Evolutionary conservation across 2,113 vertebrate species (phyloP), one percentile per base, ranked within the genome.

Genomic region (Conger conger): DNA sequence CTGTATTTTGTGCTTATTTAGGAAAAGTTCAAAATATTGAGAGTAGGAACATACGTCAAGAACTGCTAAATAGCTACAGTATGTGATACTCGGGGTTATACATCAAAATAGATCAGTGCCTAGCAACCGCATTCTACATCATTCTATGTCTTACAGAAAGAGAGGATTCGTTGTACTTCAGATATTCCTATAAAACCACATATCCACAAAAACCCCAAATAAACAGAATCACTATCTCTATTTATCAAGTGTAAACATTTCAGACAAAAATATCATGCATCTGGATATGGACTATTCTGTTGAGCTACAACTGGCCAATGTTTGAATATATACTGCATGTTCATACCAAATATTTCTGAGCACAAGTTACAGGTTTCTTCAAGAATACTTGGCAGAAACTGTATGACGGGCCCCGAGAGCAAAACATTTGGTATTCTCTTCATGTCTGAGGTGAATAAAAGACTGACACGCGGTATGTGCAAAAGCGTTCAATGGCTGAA

Each of bases 401-500:
- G n/a, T 54, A 17, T 37, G 77, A n/a, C n/a, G 82, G 82, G 57
- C 27, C 18, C 42, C 15, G 1, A 42, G 18, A 73, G 40, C 63
- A 33, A 11, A 37, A 76, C 3, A 23, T 33, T 81, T 85, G 30
- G 81, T 81, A 81, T 81, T 82, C 68, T 57, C 63, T 9, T 9
- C 42, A 76, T 81, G 63, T 85, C 42, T 60, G 45, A 42, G 45
- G 54, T 68, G 50, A 81, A 73, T 82, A 76, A 76, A 45, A 80
- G 18, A 45, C 42, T 13, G 63, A 68, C 86, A 80, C 63, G 30
- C 35, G 18, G 60, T 76, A 35, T 83, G 42, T 35, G 16, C 86
- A 17, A 87, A 85, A 77, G 36, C 60, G 76, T 88, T 76, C 82
- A 84, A 80, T 82, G 54, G 35, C 37, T 20, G 36, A 84, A 88